Evolutionary conservation across 2,113 vertebrate species (phyloP).

Genomic region (Corynorhinus townsendii): DNA sequence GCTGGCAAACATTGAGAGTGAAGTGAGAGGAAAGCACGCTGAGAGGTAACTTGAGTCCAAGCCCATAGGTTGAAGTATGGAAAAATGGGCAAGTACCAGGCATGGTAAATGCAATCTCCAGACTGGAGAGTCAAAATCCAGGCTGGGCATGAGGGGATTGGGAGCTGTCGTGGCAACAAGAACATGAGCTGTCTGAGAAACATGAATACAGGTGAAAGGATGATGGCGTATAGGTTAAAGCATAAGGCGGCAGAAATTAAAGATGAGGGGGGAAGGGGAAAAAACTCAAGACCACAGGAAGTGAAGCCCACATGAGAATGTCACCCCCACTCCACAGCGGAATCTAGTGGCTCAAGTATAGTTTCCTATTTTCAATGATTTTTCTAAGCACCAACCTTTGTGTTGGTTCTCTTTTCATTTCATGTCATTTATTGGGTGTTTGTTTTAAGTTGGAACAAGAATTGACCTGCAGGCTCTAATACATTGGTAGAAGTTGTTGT

Average conservation of each 20-base stretch:
- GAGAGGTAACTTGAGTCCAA: not conserved
- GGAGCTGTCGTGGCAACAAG: not conserved
- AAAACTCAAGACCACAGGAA: not conserved
- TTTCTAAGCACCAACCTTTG: not conserved
- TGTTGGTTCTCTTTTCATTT: not conserved
- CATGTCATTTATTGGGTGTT: not conserved
- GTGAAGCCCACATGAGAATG: not conserved
- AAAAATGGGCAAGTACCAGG: not conserved
- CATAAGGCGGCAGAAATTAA: not conserved
- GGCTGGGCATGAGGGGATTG: not conserved
- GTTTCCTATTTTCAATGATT: not conserved
- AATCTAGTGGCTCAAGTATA: not conserved
- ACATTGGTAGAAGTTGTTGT: not conserved
- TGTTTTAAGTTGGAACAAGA: constrained; percentile 4
- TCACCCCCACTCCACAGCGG: accelerated
- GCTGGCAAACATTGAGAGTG: not conserved
- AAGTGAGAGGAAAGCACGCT: not conserved
- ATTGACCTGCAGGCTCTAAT: not conserved
- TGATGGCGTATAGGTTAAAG: not conserved
- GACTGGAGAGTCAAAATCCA: not conserved
- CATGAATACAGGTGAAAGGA: not conserved
- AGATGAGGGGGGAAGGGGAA: accelerated
- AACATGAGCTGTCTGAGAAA: not conserved
- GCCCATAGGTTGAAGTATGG: not conserved
- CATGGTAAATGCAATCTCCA: not conserved